A percentile compares a stretch with the other conserved stretches of the same genome.
Evolutionary conservation across 1,140 invertebrate species (phyloP).

Genomic region (Reticulitermes speratus): DNA sequence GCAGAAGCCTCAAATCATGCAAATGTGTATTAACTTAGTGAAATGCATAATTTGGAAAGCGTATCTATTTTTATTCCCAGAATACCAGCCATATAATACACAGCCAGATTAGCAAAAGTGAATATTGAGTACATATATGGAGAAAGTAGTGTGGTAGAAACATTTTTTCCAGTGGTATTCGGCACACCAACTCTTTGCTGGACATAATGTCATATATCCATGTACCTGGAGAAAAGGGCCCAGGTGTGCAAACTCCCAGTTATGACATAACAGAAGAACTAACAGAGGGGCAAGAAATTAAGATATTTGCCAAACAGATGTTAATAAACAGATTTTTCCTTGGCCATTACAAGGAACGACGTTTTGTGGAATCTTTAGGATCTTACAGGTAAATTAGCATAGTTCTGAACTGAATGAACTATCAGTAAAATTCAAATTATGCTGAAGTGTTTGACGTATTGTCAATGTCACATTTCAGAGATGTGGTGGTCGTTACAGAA

Average conservation of each 20-base stretch:
- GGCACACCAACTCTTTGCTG: not conserved
- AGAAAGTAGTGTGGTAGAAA: too few species aligned
- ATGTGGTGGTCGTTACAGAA: not conserved
- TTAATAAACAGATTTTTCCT: constrained; percentile 23
- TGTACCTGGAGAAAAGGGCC: not conserved
- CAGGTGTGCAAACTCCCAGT: not conserved
- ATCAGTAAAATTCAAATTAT: not conserved
- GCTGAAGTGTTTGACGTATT: too few species aligned
- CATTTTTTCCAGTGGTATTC: too few species aligned
- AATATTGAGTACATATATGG: too few species aligned
- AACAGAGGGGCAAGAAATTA: constrained; percentile 21
- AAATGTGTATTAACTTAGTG: too few species aligned
- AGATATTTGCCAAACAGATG: constrained; percentile 30
- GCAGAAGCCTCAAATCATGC: too few species aligned
- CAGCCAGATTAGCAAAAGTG: too few species aligned
- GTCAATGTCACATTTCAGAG: not conserved
- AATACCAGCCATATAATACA: too few species aligned
- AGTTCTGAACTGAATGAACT: not conserved
- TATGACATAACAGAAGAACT: not conserved
- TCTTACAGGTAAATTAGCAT: constrained; percentile 22
- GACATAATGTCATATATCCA: not conserved
- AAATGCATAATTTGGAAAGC: too few species aligned
- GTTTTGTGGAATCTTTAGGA: constrained; percentile 18
- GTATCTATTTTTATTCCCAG: too few species aligned
- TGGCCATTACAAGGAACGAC: constrained; percentile 26